Percentiles rank a stretch among this genome's conserved stretches.
These are phyloP conservation scores for Coregonus ussuriensis DNA, from an alignment of 2,797 vertebrate species.

Conservation along the genomic window DNA sequence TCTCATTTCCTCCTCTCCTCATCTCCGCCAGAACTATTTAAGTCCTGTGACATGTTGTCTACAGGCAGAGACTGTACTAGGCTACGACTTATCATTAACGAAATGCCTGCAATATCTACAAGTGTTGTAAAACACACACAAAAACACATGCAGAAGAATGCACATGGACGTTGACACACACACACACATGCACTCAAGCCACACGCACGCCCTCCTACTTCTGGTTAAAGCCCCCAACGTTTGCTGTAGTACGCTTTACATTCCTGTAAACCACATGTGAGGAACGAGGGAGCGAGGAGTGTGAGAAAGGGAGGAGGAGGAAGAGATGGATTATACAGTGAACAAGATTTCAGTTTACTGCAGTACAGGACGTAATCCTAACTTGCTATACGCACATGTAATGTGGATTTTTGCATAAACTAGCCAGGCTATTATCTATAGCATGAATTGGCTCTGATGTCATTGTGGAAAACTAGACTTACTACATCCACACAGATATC, in stretches of 20 bases:
- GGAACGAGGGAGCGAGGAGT: too few relatives aligned
- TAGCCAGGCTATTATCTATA: too few relatives aligned
- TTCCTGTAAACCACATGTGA: conserved; percentile 20
- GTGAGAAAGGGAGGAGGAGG: background rate
- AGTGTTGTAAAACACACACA: conserved; percentile 23
- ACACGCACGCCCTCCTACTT: background rate
- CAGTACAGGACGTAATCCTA: too few relatives aligned
- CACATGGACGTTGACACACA: background rate
- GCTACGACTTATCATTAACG: conserved; percentile 25
- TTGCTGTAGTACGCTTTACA: conserved; percentile 27
- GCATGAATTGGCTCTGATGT: background rate
- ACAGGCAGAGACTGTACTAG: background rate
- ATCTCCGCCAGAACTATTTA: conserved; percentile 34
- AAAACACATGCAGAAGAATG: background rate
- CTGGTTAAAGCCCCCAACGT: background rate
- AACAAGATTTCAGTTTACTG: conserved; percentile 64
- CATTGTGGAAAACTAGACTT: background rate
- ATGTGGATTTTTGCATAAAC: background rate
- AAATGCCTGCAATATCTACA: conserved; percentile 11
- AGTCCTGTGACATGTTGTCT: background rate
- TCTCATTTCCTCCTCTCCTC: conserved; percentile 58
- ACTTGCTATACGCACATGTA: background rate
- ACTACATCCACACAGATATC: background rate
- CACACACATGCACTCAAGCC: background rate
- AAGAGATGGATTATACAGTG: conserved; percentile 25